A percentile compares a stretch with the other conserved stretches of the same genome.
Conservation (phyloP, 2,113 vertebrate genomes). For the Galemys pyrenaicus region DNA sequence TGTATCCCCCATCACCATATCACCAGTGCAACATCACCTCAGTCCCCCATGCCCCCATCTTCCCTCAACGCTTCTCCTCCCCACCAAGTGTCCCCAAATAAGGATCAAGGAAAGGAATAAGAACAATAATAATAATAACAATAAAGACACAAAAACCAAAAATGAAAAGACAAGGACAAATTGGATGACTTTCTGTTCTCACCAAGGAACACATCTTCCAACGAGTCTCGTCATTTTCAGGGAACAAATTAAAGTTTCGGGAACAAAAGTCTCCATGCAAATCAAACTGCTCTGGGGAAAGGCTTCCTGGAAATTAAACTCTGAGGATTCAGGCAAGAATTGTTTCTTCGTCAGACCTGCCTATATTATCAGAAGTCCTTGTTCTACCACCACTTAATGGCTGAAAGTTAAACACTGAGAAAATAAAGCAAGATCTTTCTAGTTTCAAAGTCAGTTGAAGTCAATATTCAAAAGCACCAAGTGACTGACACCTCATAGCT, state of each 20-base stretch:
- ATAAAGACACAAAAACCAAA: too few species aligned
- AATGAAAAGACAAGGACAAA: too few species aligned
- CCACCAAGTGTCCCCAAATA: too few species aligned
- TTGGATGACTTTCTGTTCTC: not conserved
- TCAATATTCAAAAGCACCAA: conserved; percentile 10
- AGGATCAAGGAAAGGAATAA: too few species aligned
- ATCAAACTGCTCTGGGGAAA: not conserved
- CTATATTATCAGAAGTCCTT: not conserved
- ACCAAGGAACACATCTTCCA: not conserved
- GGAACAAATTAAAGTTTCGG: not conserved
- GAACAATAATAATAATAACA: too few species aligned
- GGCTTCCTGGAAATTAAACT: not conserved
- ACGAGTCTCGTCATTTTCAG: not conserved
- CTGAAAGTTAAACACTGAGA: conserved; percentile 37
- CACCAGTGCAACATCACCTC: too few species aligned
- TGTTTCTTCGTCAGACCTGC: not conserved
- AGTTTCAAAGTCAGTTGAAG: conserved; percentile 50
- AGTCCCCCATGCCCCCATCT: too few species aligned
- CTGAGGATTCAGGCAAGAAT: not conserved
- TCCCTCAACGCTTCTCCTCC: too few species aligned
- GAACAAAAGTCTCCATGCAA: not conserved
- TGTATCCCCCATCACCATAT: too few species aligned
- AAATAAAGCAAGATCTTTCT: conserved; percentile 31
- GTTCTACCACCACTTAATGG: not conserved
- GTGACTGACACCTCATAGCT: not conserved